Conservation (phyloP, 1,140 invertebrate species). For the Leptestheria dahalacensis region DNA sequence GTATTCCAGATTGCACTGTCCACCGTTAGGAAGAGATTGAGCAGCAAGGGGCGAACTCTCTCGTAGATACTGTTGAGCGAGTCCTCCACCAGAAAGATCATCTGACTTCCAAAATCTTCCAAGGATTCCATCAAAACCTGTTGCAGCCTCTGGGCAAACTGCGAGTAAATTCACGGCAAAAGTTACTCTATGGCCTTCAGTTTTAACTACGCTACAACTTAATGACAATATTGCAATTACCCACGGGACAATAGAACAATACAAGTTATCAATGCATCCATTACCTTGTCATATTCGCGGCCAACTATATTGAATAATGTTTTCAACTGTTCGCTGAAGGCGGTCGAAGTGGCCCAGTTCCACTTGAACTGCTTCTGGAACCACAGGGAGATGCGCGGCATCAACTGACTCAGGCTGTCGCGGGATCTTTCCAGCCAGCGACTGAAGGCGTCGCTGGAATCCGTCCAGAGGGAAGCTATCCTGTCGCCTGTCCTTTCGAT, state of each 20-base stretch:
- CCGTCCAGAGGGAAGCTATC: not conserved
- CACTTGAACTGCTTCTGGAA: not conserved
- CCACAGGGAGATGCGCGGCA: not conserved
- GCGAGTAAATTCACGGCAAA: slow-evolving; percentile 5
- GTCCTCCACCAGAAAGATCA: slow-evolving; percentile 38
- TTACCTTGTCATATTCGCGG: slow-evolving; percentile 1
- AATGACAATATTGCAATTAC: too few species aligned
- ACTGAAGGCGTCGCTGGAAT: slow-evolving; percentile 1
- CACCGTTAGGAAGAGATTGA: slow-evolving; percentile 52
- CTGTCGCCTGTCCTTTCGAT: slow-evolving; percentile 6
- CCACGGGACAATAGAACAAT: too few species aligned
- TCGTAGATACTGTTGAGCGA: slow-evolving; percentile 54
- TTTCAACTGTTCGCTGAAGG: not conserved
- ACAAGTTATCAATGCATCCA: too few species aligned
- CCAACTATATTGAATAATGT: not conserved
- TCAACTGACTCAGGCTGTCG: not conserved
- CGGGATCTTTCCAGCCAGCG: slow-evolving; percentile 1
- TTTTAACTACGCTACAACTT: not conserved
- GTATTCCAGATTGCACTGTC: slow-evolving; percentile 55
- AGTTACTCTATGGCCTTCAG: not conserved
- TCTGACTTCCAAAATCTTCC: slow-evolving; percentile 29
- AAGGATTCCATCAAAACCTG: slow-evolving; percentile 57
- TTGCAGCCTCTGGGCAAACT: slow-evolving; percentile 55
- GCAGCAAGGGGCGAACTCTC: slow-evolving; percentile 55
- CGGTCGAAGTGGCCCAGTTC: not conserved